Evolutionary conservation across 2,797 vertebrate genomes (phyloP).

Genomic region (Lutjanus campechanus): DNA sequence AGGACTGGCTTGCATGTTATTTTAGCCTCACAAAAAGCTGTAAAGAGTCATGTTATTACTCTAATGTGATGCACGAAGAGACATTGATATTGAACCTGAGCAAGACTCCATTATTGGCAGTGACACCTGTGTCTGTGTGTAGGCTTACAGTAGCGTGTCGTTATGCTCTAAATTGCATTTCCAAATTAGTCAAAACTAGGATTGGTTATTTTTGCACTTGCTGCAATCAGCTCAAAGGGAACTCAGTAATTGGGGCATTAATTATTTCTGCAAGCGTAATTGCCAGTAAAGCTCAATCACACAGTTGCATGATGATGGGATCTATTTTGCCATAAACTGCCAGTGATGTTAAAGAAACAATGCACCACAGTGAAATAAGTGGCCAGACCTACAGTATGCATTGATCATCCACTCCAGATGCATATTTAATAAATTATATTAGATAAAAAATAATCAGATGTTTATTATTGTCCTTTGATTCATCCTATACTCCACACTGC

Average conservation of each 20-base stretch:
- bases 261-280: slow-evolving; percentile 81
- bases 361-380: slow-evolving; percentile 44
- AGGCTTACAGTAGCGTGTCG: slow-evolving; percentile 59
- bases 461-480: slow-evolving; percentile 17
- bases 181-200: slow-evolving; percentile 78
- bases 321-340: slow-evolving; percentile 59
- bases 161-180: slow-evolving; percentile 73
- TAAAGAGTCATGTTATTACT: slow-evolving; percentile 18
- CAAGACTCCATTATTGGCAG: slow-evolving; percentile 25
- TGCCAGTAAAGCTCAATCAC: slow-evolving; percentile 77
- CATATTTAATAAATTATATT: slow-evolving; percentile 35
- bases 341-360: slow-evolving; percentile 62
- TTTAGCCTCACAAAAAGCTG: slow-evolving; percentile 23
- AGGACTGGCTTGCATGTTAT: slow-evolving; percentile 4
- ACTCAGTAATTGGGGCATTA: slow-evolving; percentile 81
- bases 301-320: slow-evolving; percentile 76
- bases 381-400: slow-evolving; percentile 36
- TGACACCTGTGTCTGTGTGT: slow-evolving; percentile 71
- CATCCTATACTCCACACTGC: not conserved
- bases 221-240: slow-evolving; percentile 81
- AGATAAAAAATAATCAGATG: slow-evolving; percentile 33
- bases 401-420: slow-evolving; percentile 41
- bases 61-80: slow-evolving; percentile 28
- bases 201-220: slow-evolving; percentile 78
- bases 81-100: slow-evolving; percentile 36